These are phyloP conservation scores for Augochlorella aurata DNA, from an alignment of 2,888 invertebrate genomes.

Conservation along the genomic window DNA sequence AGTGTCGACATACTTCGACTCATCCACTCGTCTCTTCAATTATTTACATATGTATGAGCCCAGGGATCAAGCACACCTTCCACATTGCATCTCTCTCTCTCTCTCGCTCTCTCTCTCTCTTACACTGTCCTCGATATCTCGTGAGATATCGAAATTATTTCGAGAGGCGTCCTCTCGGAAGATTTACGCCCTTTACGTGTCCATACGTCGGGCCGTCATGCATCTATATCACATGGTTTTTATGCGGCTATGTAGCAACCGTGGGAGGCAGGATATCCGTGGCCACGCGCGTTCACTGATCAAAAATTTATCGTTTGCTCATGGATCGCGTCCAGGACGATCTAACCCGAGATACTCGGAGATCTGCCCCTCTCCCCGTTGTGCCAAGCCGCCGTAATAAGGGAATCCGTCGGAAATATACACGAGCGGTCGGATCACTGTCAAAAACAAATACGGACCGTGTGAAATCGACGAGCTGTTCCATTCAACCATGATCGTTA, in stretches of 20 bases:
- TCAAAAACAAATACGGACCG: constrained; percentile 69
- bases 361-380: constrained; percentile 11
- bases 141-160: constrained; percentile 27
- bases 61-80: constrained; percentile 35
- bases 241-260: background rate
- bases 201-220: constrained; percentile 18
- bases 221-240: background rate
- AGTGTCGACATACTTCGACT: constrained; percentile 23
- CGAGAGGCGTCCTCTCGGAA: constrained; percentile 10
- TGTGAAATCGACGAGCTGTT: constrained; percentile 47
- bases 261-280: background rate
- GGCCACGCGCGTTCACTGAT: constrained; percentile 25
- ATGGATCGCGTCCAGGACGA: constrained; percentile 52
- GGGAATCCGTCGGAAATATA: constrained; percentile 59
- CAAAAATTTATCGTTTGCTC: constrained; percentile 41
- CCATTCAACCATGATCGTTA: background rate
- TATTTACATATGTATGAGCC: constrained; percentile 48
- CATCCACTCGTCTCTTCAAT: constrained; percentile 29
- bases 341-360: constrained; percentile 48
- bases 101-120: background rate
- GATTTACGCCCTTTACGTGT: constrained; percentile 44
- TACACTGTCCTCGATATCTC: background rate
- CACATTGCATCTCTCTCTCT: constrained; percentile 21
- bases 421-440: constrained; percentile 70
- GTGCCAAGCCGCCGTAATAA: constrained; percentile 52